Conservation (phyloP, 2,113 vertebrate species). For the Procapra przewalskii region DNA sequence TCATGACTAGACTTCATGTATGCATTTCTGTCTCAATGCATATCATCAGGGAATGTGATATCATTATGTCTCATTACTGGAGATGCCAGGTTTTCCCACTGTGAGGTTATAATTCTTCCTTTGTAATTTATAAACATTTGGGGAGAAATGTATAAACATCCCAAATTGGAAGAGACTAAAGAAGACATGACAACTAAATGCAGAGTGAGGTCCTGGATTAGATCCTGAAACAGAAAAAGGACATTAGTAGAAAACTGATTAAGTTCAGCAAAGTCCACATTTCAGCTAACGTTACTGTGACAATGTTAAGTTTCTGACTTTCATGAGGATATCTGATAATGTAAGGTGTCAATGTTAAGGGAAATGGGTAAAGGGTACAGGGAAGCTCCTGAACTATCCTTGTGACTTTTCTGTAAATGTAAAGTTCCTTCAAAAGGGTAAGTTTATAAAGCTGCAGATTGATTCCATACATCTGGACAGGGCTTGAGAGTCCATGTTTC, state of each 20-base stretch:
- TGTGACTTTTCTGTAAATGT: background rate
- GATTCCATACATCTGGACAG: background rate
- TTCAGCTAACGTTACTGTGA: background rate
- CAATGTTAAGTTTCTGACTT: background rate
- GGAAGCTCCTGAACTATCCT: background rate
- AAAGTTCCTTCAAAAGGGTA: background rate
- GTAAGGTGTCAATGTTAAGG: background rate
- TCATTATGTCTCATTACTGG: background rate
- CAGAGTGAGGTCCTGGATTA: background rate
- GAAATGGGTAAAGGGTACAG: background rate
- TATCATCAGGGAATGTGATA: too few relatives aligned
- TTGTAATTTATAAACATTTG: background rate
- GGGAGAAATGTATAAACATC: background rate
- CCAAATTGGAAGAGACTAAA: background rate
- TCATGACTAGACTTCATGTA: background rate
- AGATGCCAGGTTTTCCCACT: background rate
- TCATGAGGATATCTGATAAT: background rate
- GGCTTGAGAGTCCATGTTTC: background rate
- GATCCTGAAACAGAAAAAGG: slow-evolving; percentile 18
- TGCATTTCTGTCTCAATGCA: background rate
- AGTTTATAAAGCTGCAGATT: background rate
- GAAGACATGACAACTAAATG: background rate
- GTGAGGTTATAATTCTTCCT: background rate
- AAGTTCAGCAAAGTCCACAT: background rate
- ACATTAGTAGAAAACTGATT: background rate